Conservation (phyloP, 2,113 vertebrate genomes). For the Progne subis region DNA sequence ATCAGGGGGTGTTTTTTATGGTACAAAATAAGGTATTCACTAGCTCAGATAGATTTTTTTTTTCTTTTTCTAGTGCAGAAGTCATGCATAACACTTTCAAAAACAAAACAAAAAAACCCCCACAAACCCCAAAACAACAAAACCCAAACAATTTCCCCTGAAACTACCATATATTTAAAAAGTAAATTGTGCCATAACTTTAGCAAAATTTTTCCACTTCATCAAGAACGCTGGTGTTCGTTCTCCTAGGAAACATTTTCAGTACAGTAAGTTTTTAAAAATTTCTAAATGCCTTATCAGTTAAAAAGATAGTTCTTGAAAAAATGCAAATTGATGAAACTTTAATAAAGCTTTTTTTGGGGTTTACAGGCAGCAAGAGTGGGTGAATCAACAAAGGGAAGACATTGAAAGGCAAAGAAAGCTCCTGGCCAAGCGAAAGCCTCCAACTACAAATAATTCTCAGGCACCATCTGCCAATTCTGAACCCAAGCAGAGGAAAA, state of each 20-base stretch:
- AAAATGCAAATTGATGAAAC: constrained; percentile 27
- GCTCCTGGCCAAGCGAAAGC: constrained; percentile 96
- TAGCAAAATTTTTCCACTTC: neutral
- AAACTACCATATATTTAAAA: neutral
- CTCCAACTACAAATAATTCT: constrained; percentile 90
- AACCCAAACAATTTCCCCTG: neutral
- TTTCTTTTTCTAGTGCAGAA: neutral
- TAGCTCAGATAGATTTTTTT: neutral
- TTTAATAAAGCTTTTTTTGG: constrained; percentile 53
- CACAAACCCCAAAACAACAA: neutral
- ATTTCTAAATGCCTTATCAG: neutral
- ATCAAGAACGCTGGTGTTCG: neutral
- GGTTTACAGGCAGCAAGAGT: constrained; percentile 91
- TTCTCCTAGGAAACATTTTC: neutral
- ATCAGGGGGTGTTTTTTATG: neutral
- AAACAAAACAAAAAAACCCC: neutral
- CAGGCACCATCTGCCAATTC: constrained; percentile 93
- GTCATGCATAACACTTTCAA: neutral
- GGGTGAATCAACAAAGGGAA: constrained; percentile 98
- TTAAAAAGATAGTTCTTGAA: constrained; percentile 4
- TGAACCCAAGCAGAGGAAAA: constrained; percentile 98
- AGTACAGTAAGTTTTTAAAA: neutral
- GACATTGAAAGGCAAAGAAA: constrained; percentile 99
- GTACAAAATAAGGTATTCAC: neutral
- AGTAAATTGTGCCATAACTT: neutral